phyloP scores from a whole-genome alignment of 2,797 vertebrate species.

The Leptoclinus maculatus region DNA sequence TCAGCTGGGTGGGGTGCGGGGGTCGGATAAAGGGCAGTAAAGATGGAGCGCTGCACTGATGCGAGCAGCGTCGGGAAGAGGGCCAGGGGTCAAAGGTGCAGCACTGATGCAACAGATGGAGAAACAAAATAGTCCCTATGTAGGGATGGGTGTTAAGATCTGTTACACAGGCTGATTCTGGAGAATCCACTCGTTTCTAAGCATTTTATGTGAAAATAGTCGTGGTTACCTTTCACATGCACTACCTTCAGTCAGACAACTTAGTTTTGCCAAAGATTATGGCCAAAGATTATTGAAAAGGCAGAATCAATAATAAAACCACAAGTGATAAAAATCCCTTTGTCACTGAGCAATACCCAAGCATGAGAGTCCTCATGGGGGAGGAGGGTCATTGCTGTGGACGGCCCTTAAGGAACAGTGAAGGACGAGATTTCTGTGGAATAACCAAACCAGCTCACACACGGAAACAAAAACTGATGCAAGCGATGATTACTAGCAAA shows the following conservation, averaged over 20 bases:
- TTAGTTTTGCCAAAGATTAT: neutral
- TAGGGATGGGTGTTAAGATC: neutral
- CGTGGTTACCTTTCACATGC: neutral
- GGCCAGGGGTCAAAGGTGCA: slow-evolving; percentile 9
- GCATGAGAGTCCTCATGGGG: neutral
- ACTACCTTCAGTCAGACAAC: neutral
- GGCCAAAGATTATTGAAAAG: neutral
- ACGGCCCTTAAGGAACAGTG: neutral
- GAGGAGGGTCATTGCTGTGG: neutral
- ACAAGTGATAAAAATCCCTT: neutral
- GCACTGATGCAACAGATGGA: neutral
- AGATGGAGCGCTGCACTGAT: slow-evolving; percentile 16
- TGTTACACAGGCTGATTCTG: neutral
- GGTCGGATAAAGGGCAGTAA: slow-evolving; percentile 14
- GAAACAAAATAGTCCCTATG: neutral
- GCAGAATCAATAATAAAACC: neutral
- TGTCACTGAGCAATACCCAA: neutral
- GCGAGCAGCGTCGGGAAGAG: neutral
- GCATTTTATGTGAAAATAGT: neutral
- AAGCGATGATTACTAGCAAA: neutral
- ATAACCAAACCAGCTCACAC: neutral
- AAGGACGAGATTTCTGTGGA: neutral
- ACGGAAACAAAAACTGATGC: neutral
- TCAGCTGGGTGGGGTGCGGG: slow-evolving; percentile 21
- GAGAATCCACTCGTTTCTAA: neutral